Evolutionary conservation across 2,797 vertebrate genomes (phyloP), one percentile per base, ranked within the genome.

Genomic region (Yasuhikotakia modesta): DNA sequence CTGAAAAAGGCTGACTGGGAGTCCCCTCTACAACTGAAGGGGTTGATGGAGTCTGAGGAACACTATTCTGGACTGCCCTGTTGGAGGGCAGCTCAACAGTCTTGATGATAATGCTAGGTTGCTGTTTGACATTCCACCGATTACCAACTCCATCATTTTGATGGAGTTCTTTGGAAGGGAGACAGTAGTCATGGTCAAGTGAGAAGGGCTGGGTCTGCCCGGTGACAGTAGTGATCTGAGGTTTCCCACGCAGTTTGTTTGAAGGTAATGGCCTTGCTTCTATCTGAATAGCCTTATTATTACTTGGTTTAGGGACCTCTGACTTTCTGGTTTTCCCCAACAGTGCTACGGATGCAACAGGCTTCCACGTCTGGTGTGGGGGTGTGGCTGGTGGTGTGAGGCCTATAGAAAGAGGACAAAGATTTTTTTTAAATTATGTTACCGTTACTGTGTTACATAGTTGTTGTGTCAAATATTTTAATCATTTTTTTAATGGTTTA

Each of bases 321-420:
- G 88, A 64, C 0, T 88, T 86, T 72, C 89, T 94, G 85, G 85
- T 86, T 86, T 95, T 96, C 65, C 90, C 93, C 81, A 94, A 85
- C 70, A 96, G 85, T 0, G 93, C 89, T 75, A 94, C 90, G 2
- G 95, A 90, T 43, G 91, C 91, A 85, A 97, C 83, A 19, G 97
- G 95, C 88, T 96, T 99, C 97, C 96, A 99, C 87, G 96, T 93
- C 85, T 96, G 96, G 84, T 98, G 96, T 14, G 97, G 96, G 19
- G 98, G 97, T 17, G 97, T 97, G 0, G 96, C 96, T 81, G 97
- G 97, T 12, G 97, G 96, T n/a, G 96, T 97, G 82, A 99, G 90
- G 79, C 95, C 98, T 99, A 84, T 53, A 61, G 39, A 19, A 53
- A 1, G 19, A 78, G 75, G 5, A 50, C 73, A 71, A 69, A 66